Evolutionary conservation across 92 coral and sea anemone genomes (phyloP).

Genomic region (Isaurus tuberculatus): DNA sequence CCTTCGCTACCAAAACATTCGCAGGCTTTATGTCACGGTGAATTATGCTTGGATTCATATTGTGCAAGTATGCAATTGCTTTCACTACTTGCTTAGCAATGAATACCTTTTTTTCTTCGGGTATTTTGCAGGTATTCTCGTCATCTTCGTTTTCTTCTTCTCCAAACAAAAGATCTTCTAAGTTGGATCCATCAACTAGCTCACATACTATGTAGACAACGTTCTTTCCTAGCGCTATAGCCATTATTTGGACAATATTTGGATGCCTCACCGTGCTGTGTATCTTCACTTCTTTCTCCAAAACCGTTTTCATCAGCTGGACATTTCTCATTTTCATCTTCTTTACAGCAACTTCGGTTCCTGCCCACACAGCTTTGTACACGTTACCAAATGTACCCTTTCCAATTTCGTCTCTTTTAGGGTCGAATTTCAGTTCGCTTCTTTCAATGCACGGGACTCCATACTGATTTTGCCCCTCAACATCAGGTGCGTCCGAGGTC

Average conservation of each 20-base stretch:
- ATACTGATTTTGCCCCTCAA: background rate
- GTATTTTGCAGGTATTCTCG: constrained; percentile 16
- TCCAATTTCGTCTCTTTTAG: constrained; percentile 25
- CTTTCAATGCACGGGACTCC: constrained; percentile 28
- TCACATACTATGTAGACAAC: constrained; percentile 32
- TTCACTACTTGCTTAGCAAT: constrained; percentile 40
- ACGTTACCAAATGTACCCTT: constrained; percentile 30
- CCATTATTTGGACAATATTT: constrained; percentile 44
- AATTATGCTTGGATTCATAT: constrained; percentile 31
- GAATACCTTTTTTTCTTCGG: background rate
- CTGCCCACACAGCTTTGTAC: constrained; percentile 19
- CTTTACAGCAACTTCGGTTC: constrained; percentile 28
- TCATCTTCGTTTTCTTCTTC: constrained; percentile 10
- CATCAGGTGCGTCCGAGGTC: background rate
- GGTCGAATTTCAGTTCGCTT: constrained; percentile 13
- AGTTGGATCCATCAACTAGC: constrained; percentile 28
- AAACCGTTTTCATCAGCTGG: constrained; percentile 6
- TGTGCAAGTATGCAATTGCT: constrained; percentile 39
- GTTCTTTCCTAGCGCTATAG: constrained; percentile 41
- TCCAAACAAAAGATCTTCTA: constrained; percentile 22
- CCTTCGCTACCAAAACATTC: constrained; percentile 32
- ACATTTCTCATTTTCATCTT: constrained; percentile 21
- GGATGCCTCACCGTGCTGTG: constrained; percentile 31
- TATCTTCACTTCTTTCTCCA: constrained; percentile 29
- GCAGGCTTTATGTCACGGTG: constrained; percentile 51